Percentiles rank a stretch among this genome's conserved stretches.
These are phyloP conservation scores for Remorina albescens DNA, from an alignment of 2,797 vertebrate genomes.

Conservation along the genomic window DNA sequence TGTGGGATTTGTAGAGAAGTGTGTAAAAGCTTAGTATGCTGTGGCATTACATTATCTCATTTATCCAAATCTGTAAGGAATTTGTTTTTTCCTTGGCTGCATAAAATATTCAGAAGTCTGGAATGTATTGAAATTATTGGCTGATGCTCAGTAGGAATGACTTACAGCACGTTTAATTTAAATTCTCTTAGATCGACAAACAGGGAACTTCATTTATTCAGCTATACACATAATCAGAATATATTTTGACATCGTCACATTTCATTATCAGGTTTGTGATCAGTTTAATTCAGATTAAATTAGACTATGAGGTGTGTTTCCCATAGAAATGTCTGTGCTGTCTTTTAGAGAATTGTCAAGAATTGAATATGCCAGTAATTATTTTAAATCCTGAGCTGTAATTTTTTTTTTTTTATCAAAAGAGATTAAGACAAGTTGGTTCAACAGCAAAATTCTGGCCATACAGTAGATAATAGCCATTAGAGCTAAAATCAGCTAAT, in stretches of 20 bases:
- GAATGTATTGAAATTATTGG: slow-evolving; percentile 57
- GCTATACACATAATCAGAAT: slow-evolving; percentile 60
- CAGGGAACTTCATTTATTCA: slow-evolving; percentile 43
- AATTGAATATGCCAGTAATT: slow-evolving; percentile 3
- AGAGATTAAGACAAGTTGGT: background rate
- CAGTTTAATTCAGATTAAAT: slow-evolving; percentile 39
- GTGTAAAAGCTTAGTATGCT: slow-evolving; percentile 51
- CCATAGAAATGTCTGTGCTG: background rate
- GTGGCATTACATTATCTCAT: slow-evolving; percentile 57
- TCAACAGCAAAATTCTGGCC: background rate
- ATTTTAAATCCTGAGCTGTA: background rate
- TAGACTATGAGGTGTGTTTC: slow-evolving; percentile 17
- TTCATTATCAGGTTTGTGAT: slow-evolving; percentile 53
- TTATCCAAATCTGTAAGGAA: slow-evolving; percentile 54
- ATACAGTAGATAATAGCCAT: background rate
- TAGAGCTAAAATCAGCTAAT: background rate
- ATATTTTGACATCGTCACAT: slow-evolving; percentile 38
- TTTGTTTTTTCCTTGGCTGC: slow-evolving; percentile 36
- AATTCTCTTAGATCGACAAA: slow-evolving; percentile 54
- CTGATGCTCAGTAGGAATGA: slow-evolving; percentile 45
- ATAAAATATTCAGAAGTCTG: slow-evolving; percentile 63
- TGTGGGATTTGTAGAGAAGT: slow-evolving; percentile 45
- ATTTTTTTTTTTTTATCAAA: slow-evolving; percentile 12
- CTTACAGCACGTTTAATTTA: slow-evolving; percentile 46
- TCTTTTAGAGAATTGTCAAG: background rate